Base-by-base conservation (phyloP, 2,797 vertebrate species). In the Pterois miles region DNA sequence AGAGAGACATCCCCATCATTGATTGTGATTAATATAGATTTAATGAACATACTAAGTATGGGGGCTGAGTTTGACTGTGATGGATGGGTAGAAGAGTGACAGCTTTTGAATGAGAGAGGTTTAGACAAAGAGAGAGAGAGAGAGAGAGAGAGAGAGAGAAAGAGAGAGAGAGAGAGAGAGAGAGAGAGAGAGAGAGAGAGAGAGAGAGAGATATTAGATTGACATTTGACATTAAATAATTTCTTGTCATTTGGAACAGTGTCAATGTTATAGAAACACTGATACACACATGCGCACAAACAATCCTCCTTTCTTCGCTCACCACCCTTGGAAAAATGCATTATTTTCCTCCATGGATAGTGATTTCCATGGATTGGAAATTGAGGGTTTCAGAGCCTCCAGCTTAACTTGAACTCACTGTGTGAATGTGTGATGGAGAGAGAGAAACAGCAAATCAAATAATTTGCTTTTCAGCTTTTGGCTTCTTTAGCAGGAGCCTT, bases 11-110 rank as follows among this genome's bases (percentile, higher is more conserved):
- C 48, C 40, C 54, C 48, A 65, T 82, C 67, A 77, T 88, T 89
- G 89, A 86, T 85, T 78, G 62, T 81, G 70, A 89, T 91, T 88
- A 90, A 91, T 89, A 86, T 75, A 84, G 72, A 87, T 86, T 86
- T 78, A 87, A 90, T 86, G 66, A 79, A 83, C 68, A 29, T 60
- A 70, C 52, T 63, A 76, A 86, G 64, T 58, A 74, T 86, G 83
- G 86, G 88, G 82, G 80, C 70, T 71, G 71, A 65, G 59, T 72
- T 80, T 84, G 67, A 74, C 36, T 65, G 40, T 78, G 85, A 93
- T 81, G 23, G 74, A 91, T 81, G 38, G 69, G 54, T 60, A 12
- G 62, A 53, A 53, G 43, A 83, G 60, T 85, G 83, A 81, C 83
- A 86, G 78, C 38, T 85, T 65, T 20, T 62, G 62, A 76, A 73